Evolutionary conservation across 2,888 invertebrate genomes (phyloP).

Genomic region (Tipula confusa): DNA sequence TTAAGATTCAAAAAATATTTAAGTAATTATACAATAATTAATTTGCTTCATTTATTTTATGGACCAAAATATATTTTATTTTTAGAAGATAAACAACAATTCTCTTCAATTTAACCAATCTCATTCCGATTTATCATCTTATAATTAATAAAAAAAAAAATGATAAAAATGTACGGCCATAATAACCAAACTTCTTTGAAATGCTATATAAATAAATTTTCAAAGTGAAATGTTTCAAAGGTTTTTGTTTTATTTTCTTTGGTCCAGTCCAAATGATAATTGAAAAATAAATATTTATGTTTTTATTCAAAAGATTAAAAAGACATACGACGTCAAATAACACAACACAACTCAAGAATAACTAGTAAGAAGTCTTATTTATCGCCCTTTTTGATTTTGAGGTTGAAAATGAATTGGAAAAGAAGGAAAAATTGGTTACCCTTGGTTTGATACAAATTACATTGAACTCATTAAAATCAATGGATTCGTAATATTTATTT

Average conservation of each 20-base stretch:
- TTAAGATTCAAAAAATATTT: neutral
- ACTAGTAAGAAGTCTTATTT: neutral
- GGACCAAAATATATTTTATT: neutral
- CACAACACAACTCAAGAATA: neutral
- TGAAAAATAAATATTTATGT: neutral
- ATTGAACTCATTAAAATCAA: neutral
- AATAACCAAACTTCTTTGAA: neutral
- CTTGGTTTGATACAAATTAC: neutral
- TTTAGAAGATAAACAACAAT: neutral
- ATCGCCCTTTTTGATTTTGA: conserved; percentile 5
- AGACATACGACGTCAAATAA: neutral
- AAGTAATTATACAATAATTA: neutral
- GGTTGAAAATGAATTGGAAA: neutral
- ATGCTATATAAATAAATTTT: neutral
- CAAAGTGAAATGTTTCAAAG: neutral
- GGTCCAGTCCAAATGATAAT: conserved; percentile 1
- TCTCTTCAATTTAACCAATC: neutral
- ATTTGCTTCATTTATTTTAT: neutral
- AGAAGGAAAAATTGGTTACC: neutral
- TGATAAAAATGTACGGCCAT: neutral
- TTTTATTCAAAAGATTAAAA: conserved; percentile 8
- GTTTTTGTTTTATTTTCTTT: neutral
- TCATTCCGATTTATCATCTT: neutral
- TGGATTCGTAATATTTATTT: neutral
- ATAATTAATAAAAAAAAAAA: neutral